A percentile compares a stretch with the other conserved stretches of the same genome.
phyloP scores from a whole-genome alignment of 1,140 invertebrate species.

The Magallana ariakensis region DNA sequence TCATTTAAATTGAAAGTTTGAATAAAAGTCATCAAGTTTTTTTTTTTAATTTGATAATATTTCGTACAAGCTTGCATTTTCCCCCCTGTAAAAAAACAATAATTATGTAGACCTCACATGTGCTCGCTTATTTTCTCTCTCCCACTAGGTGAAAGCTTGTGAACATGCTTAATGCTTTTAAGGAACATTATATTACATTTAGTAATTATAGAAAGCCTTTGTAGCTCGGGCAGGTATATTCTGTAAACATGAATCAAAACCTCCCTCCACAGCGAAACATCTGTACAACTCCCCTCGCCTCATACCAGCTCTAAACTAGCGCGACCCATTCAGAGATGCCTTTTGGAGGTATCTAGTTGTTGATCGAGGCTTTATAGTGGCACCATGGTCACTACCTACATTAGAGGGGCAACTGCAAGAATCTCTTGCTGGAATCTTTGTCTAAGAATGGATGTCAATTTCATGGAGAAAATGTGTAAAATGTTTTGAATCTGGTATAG shows the following conservation, averaged over 20 bases:
- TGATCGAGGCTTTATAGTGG: too few relatives aligned
- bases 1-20: neutral
- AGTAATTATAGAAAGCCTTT: slow-evolving; percentile 33
- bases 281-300: neutral
- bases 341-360: too few relatives aligned
- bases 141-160: slow-evolving; percentile 1
- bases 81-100: neutral
- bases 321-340: too few relatives aligned
- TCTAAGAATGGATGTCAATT: neutral
- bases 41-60: neutral
- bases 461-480: neutral
- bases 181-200: slow-evolving; percentile 32
- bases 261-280: neutral
- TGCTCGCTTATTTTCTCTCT: neutral
- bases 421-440: too few relatives aligned
- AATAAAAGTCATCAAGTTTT: neutral
- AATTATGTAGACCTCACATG: slow-evolving; percentile 23
- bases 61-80: neutral
- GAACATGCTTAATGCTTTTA: slow-evolving; percentile 33
- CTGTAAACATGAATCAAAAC: slow-evolving; percentile 32
- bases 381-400: too few relatives aligned
- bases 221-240: slow-evolving; percentile 13
- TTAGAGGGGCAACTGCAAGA: too few relatives aligned
- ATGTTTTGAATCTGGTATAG: neutral
- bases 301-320: too few relatives aligned